Evolutionary conservation across 2,888 invertebrate genomes (phyloP).

Genomic region (Isotomurus palustris): DNA sequence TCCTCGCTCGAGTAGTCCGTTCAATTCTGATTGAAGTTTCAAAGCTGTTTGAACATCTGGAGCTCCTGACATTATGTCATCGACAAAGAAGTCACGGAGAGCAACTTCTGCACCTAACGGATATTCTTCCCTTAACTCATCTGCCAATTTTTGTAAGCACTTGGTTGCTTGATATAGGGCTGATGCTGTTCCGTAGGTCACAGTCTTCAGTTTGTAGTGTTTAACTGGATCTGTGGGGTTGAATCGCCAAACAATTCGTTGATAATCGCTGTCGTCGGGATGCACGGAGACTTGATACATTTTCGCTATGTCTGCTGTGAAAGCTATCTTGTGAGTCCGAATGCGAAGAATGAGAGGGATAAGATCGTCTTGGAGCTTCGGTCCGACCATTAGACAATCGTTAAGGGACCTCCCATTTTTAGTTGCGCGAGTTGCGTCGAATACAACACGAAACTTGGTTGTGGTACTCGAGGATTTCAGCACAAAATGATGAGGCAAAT

Average conservation of each 20-base stretch:
- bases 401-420: slow-evolving; percentile 9
- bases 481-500: slow-evolving; percentile 32
- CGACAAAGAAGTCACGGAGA: slow-evolving; percentile 47
- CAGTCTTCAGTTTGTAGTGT: slow-evolving; percentile 35
- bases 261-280: slow-evolving; percentile 45
- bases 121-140: slow-evolving; percentile 37
- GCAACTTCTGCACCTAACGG: slow-evolving; percentile 50
- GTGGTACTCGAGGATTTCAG: slow-evolving; percentile 16
- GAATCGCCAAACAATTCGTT: slow-evolving; percentile 48
- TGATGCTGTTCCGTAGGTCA: slow-evolving; percentile 48
- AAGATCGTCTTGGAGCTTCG: slow-evolving; percentile 48
- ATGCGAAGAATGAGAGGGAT: slow-evolving; percentile 46
- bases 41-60: neutral
- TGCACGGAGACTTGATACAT: slow-evolving; percentile 48
- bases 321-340: slow-evolving; percentile 44
- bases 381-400: slow-evolving; percentile 47
- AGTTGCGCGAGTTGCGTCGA: slow-evolving; percentile 20
- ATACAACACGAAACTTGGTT: slow-evolving; percentile 30
- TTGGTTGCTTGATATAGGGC: slow-evolving; percentile 46
- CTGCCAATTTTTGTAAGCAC: slow-evolving; percentile 42
- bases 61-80: slow-evolving; percentile 21
- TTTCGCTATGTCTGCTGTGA: slow-evolving; percentile 49
- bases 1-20: neutral
- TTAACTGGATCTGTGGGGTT: slow-evolving; percentile 27
- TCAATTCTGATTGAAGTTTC: neutral